Conservation (phyloP, 2,113 vertebrate genomes). For the Pteruthius melanotis region DNA sequence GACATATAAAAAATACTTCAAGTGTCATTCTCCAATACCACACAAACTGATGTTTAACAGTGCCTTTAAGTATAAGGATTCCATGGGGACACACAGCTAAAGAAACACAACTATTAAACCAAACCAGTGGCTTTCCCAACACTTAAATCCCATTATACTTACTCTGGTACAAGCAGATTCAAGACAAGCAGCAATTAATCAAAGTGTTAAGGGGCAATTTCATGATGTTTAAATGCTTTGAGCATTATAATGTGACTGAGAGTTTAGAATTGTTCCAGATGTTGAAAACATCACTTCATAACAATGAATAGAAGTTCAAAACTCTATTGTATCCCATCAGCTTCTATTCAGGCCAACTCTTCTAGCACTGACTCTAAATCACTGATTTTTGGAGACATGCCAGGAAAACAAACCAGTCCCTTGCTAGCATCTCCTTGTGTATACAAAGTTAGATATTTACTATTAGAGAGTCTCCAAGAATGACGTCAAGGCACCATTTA, state of each 20-base stretch:
- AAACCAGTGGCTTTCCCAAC: background rate
- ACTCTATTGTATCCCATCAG: background rate
- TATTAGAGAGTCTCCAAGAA: background rate
- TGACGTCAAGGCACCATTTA: background rate
- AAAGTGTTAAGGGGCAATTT: slow-evolving; percentile 5
- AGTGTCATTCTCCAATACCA: background rate
- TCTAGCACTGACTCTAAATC: slow-evolving; percentile 15
- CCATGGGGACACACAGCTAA: background rate
- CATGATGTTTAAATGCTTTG: slow-evolving; percentile 10
- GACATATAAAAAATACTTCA: background rate
- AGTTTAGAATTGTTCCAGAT: slow-evolving; percentile 57
- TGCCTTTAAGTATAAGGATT: background rate
- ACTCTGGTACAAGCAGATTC: background rate
- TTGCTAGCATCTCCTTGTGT: background rate
- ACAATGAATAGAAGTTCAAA: slow-evolving; percentile 11
- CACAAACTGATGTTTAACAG: background rate
- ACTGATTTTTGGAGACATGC: background rate
- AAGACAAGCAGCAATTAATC: slow-evolving; percentile 27
- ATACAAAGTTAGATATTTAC: background rate
- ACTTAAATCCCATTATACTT: background rate
- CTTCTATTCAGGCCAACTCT: background rate
- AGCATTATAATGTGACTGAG: background rate
- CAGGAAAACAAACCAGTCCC: background rate
- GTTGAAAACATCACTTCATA: slow-evolving; percentile 12
- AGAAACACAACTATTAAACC: background rate